Conservation (phyloP, 2,113 vertebrate species). For the Erythrocebus patas region DNA sequence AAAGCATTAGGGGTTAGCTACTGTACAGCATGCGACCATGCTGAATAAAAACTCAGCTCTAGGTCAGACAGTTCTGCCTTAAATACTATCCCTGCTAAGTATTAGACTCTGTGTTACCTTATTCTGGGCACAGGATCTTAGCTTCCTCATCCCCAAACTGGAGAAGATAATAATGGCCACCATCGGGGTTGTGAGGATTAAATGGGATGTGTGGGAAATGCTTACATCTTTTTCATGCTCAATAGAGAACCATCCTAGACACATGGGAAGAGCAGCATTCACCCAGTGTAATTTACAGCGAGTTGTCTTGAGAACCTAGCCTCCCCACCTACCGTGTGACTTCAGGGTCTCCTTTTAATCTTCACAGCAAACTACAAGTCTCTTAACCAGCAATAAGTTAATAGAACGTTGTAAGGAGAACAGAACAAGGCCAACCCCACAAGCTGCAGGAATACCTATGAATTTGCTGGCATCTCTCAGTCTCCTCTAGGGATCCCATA, state of each 20-base stretch:
- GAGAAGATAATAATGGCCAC: not conserved
- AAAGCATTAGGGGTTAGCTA: not conserved
- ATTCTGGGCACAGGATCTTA: not conserved
- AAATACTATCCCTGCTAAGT: accelerated
- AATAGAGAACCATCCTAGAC: not conserved
- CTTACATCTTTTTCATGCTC: not conserved
- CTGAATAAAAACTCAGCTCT: not conserved
- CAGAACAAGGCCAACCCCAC: not conserved
- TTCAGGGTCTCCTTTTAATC: not conserved
- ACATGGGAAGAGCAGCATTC: accelerated
- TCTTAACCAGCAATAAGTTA: not conserved
- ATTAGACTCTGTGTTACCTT: not conserved
- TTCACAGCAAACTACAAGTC: not conserved
- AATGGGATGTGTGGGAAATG: not conserved
- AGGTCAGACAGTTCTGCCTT: too few relatives aligned
- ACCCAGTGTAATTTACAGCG: not conserved
- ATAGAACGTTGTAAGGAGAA: not conserved
- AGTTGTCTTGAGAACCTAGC: not conserved
- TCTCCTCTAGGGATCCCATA: not conserved
- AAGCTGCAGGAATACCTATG: not conserved
- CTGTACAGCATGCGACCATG: accelerated
- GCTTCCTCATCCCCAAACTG: not conserved
- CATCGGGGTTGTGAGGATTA: not conserved
- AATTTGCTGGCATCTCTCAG: not conserved
- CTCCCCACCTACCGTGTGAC: not conserved